Base-by-base conservation (phyloP, 2,888 invertebrate species). In the Portevinia maculata region DNA sequence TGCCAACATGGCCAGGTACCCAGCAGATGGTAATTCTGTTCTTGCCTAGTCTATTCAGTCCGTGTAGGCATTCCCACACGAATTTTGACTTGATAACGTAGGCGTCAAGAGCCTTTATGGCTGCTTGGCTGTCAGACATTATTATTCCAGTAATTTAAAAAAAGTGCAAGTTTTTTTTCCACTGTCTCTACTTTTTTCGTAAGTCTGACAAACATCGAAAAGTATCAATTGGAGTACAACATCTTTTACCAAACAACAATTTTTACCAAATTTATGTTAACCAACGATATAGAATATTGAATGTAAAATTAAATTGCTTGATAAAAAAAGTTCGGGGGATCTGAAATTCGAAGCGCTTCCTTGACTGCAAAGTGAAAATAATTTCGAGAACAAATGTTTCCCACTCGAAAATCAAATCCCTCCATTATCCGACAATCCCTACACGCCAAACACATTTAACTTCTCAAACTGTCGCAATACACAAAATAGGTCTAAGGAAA, bases 321-420 rank as follows among this genome's bases (percentile, higher is more conserved):
- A 32, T n/a, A 32, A 11, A 17, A 3, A 37, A 34, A 21, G 24
- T 13, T 17, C 34, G 9, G 50, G 50, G 28, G 64, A 50, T 62
- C 64, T 17, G 50, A 28, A 39, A n/a, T 8, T 39, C 39, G 24
- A 41, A 5, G 4, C 60, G n/a, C 46, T 32, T 44, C 24, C 44
- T n/a, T 55, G 55, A 15, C 34, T 67, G n/a, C 34, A 28, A 55
- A 55, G 44, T 46, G 21, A 37, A 28, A 59, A 59, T 39, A 69
- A 37, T 59, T 46, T 30, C 6, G 21, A 59, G 3, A 59, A 50
- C 69, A 69, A 69, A 57, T 57, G 46, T 30, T 19, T 17, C 37
- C 48, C 37, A 48, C 57, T 24, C 62, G 48, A 48, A 8, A 1
- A 8, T 32, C 34, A 48, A 48, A 64, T 50, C 65, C 41, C 46